Evolutionary conservation across 2,113 vertebrate species (phyloP).

Genomic region (Silurus meridionalis): DNA sequence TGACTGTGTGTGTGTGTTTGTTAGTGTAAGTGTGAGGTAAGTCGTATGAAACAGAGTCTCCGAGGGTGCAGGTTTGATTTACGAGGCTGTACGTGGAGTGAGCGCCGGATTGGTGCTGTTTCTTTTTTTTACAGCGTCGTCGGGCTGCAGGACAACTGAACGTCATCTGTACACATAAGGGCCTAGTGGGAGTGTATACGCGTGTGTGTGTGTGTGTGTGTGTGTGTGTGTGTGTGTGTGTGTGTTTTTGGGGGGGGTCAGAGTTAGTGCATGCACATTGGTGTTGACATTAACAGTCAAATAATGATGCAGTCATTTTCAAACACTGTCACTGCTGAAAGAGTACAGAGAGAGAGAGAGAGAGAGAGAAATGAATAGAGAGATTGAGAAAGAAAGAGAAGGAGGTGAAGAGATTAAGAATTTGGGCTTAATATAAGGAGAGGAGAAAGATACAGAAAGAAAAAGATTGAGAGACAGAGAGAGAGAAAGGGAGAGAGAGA

Average conservation of each 20-base stretch:
- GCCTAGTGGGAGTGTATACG: not conserved
- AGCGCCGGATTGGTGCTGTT: not conserved
- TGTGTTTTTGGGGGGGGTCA: not conserved
- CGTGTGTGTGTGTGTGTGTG: constrained; percentile 15
- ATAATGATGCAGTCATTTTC: constrained; percentile 71
- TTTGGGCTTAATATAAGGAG: not conserved
- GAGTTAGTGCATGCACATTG: not conserved
- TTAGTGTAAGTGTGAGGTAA: not conserved
- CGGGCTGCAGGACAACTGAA: not conserved
- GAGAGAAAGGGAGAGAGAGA: not conserved
- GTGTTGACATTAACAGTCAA: constrained; percentile 65
- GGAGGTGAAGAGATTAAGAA: not conserved
- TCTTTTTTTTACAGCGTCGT: constrained; percentile 3
- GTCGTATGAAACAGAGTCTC: not conserved
- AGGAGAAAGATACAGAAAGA: not conserved
- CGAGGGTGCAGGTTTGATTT: not conserved
- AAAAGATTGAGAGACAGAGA: not conserved
- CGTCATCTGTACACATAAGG: not conserved
- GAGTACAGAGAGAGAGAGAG: constrained; percentile 53
- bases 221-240: not conserved
- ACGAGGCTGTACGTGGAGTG: not conserved
- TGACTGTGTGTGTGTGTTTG: constrained; percentile 25
- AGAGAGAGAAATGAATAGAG: not conserved
- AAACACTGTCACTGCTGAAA: constrained; percentile 71
- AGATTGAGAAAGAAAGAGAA: constrained; percentile 50